phyloP scores from a whole-genome alignment of 2,797 vertebrate genomes.

The Pteronotus mesoamericanus region DNA sequence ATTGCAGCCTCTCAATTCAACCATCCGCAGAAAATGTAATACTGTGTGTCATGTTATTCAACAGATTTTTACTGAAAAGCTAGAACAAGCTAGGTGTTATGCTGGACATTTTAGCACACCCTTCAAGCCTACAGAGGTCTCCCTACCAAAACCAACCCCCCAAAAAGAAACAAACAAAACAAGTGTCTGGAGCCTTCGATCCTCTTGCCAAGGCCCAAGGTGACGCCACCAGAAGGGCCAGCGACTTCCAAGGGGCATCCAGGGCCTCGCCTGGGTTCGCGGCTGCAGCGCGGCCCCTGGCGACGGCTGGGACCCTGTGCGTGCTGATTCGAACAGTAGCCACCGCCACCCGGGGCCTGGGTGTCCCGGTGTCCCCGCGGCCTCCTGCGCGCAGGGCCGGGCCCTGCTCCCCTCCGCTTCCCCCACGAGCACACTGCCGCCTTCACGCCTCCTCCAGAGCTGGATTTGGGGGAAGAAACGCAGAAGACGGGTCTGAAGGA shows the following conservation, averaged over 20 bases:
- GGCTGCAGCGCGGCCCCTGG: not conserved
- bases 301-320: not conserved
- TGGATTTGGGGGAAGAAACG: not conserved
- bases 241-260: fast-evolving
- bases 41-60: not conserved
- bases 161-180: not conserved
- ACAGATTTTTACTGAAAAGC: not conserved
- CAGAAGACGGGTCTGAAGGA: not conserved
- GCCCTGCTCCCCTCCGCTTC: fast-evolving
- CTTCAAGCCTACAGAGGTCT: not conserved
- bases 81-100: not conserved
- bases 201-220: not conserved
- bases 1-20: not conserved
- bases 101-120: not conserved
- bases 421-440: fast-evolving
- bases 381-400: not conserved
- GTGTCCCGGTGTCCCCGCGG: not conserved
- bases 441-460: not conserved
- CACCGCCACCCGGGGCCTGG: fast-evolving
- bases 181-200: not conserved
- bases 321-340: fast-evolving
- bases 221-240: not conserved
- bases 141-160: not conserved
- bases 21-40: fast-evolving
- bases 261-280: not conserved